Evolutionary conservation across 2,113 vertebrate species (phyloP), one percentile per base, ranked within the genome.

Genomic region (Scatophagus argus): DNA sequence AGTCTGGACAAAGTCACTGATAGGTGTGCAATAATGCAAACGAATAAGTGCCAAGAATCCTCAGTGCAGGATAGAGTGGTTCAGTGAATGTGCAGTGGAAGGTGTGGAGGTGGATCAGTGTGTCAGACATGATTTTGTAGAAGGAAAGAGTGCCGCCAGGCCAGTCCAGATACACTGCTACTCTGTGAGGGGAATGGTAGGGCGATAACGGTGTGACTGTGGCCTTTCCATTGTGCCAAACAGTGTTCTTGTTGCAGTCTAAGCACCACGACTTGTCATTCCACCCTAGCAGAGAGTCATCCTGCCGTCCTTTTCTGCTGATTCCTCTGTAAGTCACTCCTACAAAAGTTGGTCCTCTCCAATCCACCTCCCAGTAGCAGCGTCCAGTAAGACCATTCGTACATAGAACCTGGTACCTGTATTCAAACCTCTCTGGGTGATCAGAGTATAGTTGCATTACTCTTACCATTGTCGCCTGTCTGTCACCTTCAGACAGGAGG

Each of bases 91-190:
- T 55, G 66, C 25, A 16, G 66, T 31, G 17, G 66, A 65, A 65
- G 19, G 62, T 65, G 59, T 62, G 59, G 27, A 65, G 29, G 62
- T 8, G 65, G 19, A n/a, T 43, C 38, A 34, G 8, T 44, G 12
- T 36, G 27, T 73, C 21, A 31, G 21, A 14, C 36, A 2, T 58
- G 16, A 70, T 52, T 9, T 14, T 31, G 36, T 74, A 74, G 34
- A 74, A 74, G 46, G 71, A 52, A 16, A 56, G 49, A 29, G 16
- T 36, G n/a, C 62, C 61, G 12, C 49, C 73, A 27, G 61, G 38
- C 73, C 62, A 76, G 62, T 76, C 73, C 39, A 76, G 73, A n/a
- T 66, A 65, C n/a, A 76, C 51, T 13, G 19, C 73, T 4, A 61
- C 13, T 41, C 55, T 77, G 12, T 23, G 10, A 17, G 4, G 9